Conservation (phyloP, 2,113 vertebrate species). For the Calypte anna region DNA sequence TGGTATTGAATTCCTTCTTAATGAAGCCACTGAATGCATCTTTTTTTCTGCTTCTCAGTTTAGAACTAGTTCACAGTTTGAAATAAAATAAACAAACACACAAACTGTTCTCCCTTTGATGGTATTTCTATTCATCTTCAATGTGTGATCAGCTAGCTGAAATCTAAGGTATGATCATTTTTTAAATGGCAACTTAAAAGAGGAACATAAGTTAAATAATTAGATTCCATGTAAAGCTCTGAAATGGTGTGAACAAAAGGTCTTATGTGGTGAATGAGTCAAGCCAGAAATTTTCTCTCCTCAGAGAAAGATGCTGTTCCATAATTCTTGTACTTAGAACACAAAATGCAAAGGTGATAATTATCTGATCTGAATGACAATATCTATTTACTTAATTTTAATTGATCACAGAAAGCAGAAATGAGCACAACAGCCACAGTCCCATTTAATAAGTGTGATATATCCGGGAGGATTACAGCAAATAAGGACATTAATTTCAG, state of each 20-base stretch:
- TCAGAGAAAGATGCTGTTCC: background rate
- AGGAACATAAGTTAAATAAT: background rate
- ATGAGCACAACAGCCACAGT: background rate
- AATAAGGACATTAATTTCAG: background rate
- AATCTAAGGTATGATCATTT: background rate
- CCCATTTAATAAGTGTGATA: background rate
- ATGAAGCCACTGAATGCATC: background rate
- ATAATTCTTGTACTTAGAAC: background rate
- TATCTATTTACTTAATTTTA: background rate
- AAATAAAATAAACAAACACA: background rate
- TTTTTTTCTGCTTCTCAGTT: background rate
- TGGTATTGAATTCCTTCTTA: background rate
- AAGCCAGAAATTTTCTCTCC: background rate
- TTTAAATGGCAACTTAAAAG: conserved; percentile 1
- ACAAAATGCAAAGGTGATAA: background rate
- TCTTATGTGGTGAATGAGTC: background rate
- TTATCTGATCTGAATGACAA: background rate
- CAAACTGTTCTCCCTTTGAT: background rate
- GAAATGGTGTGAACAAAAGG: background rate
- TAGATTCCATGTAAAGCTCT: background rate
- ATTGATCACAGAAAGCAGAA: background rate
- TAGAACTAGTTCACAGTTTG: conserved; percentile 19
- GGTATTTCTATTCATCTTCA: conserved; percentile 24
- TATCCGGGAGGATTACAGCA: background rate
- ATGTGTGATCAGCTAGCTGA: background rate